These are phyloP conservation scores for Zaprionus inermis DNA, from an alignment of 1,140 invertebrate genomes.

Conservation along the genomic window DNA sequence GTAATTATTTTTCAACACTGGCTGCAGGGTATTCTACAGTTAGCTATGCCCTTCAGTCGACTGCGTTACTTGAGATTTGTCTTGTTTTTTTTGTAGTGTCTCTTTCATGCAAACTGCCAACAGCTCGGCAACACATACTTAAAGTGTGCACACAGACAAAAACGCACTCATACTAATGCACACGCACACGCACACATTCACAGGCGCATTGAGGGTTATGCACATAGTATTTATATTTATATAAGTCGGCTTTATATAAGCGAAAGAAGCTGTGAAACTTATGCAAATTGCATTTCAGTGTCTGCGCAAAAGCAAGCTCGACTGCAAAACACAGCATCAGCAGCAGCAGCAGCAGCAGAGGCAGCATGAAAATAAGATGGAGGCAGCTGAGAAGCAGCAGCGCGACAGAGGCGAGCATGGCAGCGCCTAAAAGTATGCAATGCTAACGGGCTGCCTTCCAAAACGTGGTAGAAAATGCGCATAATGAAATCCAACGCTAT, in stretches of 20 bases:
- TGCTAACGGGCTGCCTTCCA: slow-evolving; percentile 68
- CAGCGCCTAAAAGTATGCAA: slow-evolving; percentile 76
- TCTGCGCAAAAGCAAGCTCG: slow-evolving; percentile 73
- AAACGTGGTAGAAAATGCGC: slow-evolving; percentile 78
- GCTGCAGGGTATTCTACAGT: not conserved
- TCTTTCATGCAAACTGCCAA: slow-evolving; percentile 68
- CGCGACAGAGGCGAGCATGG: too few relatives aligned
- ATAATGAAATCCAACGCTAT: slow-evolving; percentile 80
- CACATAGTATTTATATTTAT: slow-evolving; percentile 82
- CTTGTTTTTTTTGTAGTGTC: not conserved
- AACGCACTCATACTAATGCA: slow-evolving; percentile 1
- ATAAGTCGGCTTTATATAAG: slow-evolving; percentile 75
- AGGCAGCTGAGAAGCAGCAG: slow-evolving; percentile 17
- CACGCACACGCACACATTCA: slow-evolving; percentile 7
- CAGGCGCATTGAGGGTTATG: slow-evolving; percentile 63
- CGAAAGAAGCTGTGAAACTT: slow-evolving; percentile 82
- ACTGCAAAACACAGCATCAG: slow-evolving; percentile 61
- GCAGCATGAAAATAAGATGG: too few relatives aligned
- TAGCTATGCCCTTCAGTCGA: not conserved
- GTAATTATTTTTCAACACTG: not conserved
- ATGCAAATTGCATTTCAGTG: slow-evolving; percentile 83
- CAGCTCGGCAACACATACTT: slow-evolving; percentile 79
- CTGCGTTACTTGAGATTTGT: not conserved
- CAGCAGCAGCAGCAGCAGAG: not conserved
- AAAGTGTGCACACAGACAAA: slow-evolving; percentile 46